These are phyloP conservation scores for Polypterus bichir DNA, from an alignment of 2,113 vertebrate genomes.

Conservation along the genomic window DNA sequence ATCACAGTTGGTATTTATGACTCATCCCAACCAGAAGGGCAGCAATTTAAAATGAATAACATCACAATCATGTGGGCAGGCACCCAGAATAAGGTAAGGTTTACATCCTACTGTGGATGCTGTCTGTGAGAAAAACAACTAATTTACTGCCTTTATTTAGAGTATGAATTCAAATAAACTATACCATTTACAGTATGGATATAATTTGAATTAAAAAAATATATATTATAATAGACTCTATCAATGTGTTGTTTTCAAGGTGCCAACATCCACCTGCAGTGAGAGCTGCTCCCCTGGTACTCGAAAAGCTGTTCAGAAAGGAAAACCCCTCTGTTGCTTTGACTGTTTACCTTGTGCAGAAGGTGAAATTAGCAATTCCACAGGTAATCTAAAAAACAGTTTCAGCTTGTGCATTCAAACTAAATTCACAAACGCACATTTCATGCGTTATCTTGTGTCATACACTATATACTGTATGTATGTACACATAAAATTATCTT, in stretches of 20 bases:
- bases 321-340: slow-evolving; percentile 13
- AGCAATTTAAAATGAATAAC: slow-evolving; percentile 25
- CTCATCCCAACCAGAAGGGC: slow-evolving; percentile 23
- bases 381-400: not conserved
- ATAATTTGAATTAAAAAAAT: too few species aligned
- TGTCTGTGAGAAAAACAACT: too few species aligned
- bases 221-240: too few species aligned
- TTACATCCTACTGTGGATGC: not conserved
- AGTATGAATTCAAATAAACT: too few species aligned
- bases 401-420: too few species aligned
- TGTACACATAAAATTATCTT: too few species aligned
- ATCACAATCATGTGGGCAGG: slow-evolving; percentile 31
- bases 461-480: too few species aligned
- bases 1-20: slow-evolving; percentile 35
- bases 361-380: slow-evolving; percentile 7
- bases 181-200: too few species aligned
- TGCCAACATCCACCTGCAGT: slow-evolving; percentile 10
- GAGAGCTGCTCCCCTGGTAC: slow-evolving; percentile 10
- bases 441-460: too few species aligned
- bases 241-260: not conserved
- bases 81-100: slow-evolving; percentile 25
- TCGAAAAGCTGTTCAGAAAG: slow-evolving; percentile 8
- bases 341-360: slow-evolving; percentile 15
- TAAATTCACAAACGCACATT: too few species aligned
- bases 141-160: too few species aligned